Evolutionary conservation across 1,140 invertebrate genomes (phyloP).

Genomic region (Nylanderia fulva): DNA sequence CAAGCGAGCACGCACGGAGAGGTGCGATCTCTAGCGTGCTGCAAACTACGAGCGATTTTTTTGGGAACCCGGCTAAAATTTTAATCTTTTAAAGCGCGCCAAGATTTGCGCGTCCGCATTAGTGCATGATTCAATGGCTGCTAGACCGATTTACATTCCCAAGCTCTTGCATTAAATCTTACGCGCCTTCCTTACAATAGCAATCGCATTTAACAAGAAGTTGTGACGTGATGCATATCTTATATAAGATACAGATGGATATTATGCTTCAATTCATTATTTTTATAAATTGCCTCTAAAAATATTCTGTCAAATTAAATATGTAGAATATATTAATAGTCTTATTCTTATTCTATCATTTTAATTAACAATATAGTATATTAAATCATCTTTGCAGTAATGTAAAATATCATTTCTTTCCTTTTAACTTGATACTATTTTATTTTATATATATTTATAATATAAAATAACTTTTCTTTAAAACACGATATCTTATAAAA

Average conservation of each 20-base stretch:
- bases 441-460: neutral
- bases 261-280: neutral
- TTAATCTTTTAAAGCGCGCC: slow-evolving; percentile 57
- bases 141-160: slow-evolving; percentile 36
- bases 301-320: neutral
- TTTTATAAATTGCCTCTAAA: neutral
- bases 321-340: neutral
- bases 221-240: neutral
- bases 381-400: neutral
- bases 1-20: slow-evolving; percentile 46
- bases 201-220: slow-evolving; percentile 25
- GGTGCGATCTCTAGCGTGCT: slow-evolving; percentile 64
- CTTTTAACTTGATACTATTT: neutral
- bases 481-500: neutral
- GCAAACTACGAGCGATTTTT: slow-evolving; percentile 52
- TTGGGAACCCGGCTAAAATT: slow-evolving; percentile 41
- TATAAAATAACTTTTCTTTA: neutral
- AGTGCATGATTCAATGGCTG: slow-evolving; percentile 37
- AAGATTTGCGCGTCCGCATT: slow-evolving; percentile 37
- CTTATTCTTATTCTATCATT: neutral
- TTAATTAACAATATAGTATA: neutral
- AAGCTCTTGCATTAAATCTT: slow-evolving; percentile 5
- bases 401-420: neutral
- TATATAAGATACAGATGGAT: neutral
- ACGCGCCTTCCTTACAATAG: neutral